Conservation (phyloP, 2,113 vertebrate genomes). For the Platichthys flesus region DNA sequence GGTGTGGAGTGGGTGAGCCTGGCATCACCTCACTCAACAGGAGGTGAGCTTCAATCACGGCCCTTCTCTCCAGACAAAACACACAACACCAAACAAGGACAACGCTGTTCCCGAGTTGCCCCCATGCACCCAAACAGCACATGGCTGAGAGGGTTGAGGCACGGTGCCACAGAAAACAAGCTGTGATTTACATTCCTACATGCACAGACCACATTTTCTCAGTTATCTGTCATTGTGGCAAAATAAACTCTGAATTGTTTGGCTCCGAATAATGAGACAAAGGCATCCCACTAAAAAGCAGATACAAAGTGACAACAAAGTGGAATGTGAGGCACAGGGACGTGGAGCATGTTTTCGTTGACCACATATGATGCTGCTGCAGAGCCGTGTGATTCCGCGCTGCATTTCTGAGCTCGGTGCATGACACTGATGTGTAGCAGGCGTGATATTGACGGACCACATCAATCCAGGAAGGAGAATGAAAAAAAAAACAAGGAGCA, state of each 20-base stretch:
- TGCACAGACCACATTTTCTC: slow-evolving; percentile 51
- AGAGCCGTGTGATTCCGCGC: slow-evolving; percentile 38
- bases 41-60: slow-evolving; percentile 63
- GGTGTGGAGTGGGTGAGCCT: slow-evolving; percentile 24
- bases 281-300: slow-evolving; percentile 35
- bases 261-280: slow-evolving; percentile 47
- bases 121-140: slow-evolving; percentile 48
- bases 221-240: slow-evolving; percentile 53
- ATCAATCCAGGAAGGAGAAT: slow-evolving; percentile 65
- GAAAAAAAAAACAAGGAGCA: slow-evolving; percentile 42
- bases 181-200: slow-evolving; percentile 64
- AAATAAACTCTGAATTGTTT: slow-evolving; percentile 64
- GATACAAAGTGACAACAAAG: slow-evolving; percentile 49
- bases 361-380: slow-evolving; percentile 51
- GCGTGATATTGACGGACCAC: slow-evolving; percentile 72
- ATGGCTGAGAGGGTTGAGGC: slow-evolving; percentile 44
- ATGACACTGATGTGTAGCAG: slow-evolving; percentile 68
- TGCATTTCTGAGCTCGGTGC: slow-evolving; percentile 44
- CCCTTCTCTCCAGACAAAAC: slow-evolving; percentile 70
- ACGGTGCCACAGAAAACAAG: slow-evolving; percentile 61
- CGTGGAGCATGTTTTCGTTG: slow-evolving; percentile 24
- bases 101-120: slow-evolving; percentile 51
- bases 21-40: slow-evolving; percentile 59
- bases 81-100: slow-evolving; percentile 66
- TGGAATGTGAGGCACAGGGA: slow-evolving; percentile 29